These are phyloP conservation scores for Archips xylosteana DNA, from an alignment of 2,888 invertebrate genomes.

Conservation along the genomic window DNA sequence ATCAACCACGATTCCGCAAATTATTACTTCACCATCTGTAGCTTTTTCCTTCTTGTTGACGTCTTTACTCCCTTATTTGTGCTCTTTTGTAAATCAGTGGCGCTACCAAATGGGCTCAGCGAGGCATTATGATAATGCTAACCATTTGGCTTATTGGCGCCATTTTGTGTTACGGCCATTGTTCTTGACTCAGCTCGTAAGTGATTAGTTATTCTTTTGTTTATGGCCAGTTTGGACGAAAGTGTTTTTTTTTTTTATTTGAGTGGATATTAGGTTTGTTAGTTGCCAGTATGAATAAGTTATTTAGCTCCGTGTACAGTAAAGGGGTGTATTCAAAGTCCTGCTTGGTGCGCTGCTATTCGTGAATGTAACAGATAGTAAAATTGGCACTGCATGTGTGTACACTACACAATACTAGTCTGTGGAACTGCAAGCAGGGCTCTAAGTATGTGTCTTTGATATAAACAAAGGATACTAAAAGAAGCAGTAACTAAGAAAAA, in stretches of 20 bases:
- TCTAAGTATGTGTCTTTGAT: too few species aligned
- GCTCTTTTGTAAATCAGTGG: slow-evolving; percentile 12
- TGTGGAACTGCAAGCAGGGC: too few species aligned
- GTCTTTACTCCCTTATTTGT: slow-evolving; percentile 10
- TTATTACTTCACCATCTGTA: not conserved
- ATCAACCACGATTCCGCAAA: not conserved
- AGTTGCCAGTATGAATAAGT: slow-evolving; percentile 1
- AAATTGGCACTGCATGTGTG: too few species aligned
- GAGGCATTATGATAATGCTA: slow-evolving; percentile 24
- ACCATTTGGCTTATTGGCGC: slow-evolving; percentile 5
- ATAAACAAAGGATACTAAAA: too few species aligned
- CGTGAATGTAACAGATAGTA: too few species aligned
- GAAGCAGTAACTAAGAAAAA: too few species aligned
- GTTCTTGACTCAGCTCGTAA: slow-evolving; percentile 1
- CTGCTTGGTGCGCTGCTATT: too few species aligned
- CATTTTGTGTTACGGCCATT: slow-evolving; percentile 9
- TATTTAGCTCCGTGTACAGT: not conserved
- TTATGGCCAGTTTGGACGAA: not conserved
- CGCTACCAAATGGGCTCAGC: slow-evolving; percentile 16
- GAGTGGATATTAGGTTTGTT: not conserved
- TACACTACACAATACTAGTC: too few species aligned
- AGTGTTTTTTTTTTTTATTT: slow-evolving; percentile 9
- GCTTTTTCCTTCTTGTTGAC: not conserved
- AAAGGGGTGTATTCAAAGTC: too few species aligned
- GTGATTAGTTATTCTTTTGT: slow-evolving; percentile 21